A percentile compares a stretch with the other conserved stretches of the same genome.
Evolutionary conservation across 92 coral and sea anemone genomes (phyloP).

Genomic region (Zoanthus sansibaricus): DNA sequence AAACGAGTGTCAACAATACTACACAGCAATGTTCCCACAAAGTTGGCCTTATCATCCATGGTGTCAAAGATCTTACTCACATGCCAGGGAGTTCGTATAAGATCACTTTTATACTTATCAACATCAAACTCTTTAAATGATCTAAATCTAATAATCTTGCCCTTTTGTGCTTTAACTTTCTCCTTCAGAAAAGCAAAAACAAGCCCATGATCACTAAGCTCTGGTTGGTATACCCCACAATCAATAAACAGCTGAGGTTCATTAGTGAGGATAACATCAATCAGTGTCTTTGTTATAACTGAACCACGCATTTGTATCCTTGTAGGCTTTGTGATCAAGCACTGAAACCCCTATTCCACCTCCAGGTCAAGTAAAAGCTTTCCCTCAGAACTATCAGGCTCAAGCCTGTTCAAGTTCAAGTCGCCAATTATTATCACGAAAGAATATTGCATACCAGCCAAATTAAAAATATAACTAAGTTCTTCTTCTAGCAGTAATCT

Average conservation of each 20-base stretch:
- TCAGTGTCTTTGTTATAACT: no score
- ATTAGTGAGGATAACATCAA: background rate
- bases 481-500: background rate
- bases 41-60: no score
- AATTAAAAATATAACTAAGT: slow-evolving; percentile 3
- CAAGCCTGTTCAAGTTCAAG: slow-evolving; percentile 30
- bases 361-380: slow-evolving; percentile 29
- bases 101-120: no score
- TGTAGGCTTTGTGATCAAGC: slow-evolving; percentile 35
- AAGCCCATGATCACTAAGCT: background rate
- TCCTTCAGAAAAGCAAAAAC: no score
- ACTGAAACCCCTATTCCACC: slow-evolving; percentile 39
- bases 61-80: no score
- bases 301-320: slow-evolving; percentile 39
- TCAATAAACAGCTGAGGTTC: background rate
- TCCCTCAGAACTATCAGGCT: slow-evolving; percentile 29
- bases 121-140: no score
- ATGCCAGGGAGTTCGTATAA: no score
- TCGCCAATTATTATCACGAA: background rate
- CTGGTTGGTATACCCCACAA: background rate
- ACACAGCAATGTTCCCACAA: no score
- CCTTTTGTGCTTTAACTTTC: no score
- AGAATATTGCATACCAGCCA: slow-evolving; percentile 3
- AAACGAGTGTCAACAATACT: no score
- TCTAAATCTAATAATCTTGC: no score